These are phyloP conservation scores for Pangasius sanitwongsei DNA, from an alignment of 2,797 vertebrate species.

Conservation along the genomic window DNA sequence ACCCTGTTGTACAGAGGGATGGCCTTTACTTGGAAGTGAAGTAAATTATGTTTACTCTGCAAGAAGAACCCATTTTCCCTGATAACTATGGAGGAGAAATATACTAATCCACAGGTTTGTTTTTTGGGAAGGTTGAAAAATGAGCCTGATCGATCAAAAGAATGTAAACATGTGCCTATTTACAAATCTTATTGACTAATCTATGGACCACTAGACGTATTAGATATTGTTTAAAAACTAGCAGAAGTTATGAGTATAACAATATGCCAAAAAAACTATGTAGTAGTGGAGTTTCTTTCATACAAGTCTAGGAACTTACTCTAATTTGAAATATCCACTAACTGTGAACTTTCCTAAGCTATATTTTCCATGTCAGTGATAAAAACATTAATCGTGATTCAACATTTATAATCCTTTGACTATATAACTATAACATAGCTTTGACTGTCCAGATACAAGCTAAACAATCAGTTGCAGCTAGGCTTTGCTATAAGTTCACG, in stretches of 20 bases:
- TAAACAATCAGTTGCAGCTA: neutral
- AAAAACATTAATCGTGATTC: neutral
- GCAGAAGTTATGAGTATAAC: neutral
- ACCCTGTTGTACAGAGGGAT: neutral
- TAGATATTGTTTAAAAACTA: neutral
- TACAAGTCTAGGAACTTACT: neutral
- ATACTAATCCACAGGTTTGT: neutral
- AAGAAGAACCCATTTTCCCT: neutral
- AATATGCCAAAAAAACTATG: neutral
- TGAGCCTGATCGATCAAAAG: neutral
- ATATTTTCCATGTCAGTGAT: neutral
- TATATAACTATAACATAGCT: neutral
- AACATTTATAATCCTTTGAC: neutral
- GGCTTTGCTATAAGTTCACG: neutral
- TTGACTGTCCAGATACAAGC: neutral
- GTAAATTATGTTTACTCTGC: neutral
- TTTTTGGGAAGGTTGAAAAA: neutral
- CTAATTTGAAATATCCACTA: neutral
- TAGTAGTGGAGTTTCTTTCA: neutral
- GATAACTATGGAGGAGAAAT: neutral
- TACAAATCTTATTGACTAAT: neutral
- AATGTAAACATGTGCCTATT: neutral
- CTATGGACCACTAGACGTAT: neutral
- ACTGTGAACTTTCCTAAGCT: neutral
- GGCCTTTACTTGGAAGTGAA: neutral